Percentiles rank a stretch among this genome's conserved stretches.
phyloP scores from a whole-genome alignment of 2,797 vertebrate species.

The Luscinia megarhynchos region DNA sequence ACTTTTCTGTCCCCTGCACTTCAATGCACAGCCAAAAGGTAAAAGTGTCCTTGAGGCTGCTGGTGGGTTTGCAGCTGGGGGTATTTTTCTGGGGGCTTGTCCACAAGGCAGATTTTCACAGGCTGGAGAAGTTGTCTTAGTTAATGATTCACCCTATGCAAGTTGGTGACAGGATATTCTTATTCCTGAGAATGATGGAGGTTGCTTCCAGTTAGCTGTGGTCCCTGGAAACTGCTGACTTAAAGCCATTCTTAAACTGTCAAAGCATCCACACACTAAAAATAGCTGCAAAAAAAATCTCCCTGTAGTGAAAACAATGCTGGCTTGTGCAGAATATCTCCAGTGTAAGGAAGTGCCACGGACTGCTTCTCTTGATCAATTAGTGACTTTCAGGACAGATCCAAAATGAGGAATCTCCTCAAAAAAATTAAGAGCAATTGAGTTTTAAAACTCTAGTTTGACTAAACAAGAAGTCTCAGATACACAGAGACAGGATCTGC shows the following conservation, averaged over 20 bases:
- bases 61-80: neutral
- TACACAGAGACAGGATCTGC: neutral
- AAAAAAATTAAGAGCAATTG: neutral
- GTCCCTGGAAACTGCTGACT: constrained; percentile 38
- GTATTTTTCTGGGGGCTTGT: neutral
- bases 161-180: neutral
- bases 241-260: constrained; percentile 42
- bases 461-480: neutral
- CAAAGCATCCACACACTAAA: constrained; percentile 20
- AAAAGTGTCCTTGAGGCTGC: neutral
- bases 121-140: neutral
- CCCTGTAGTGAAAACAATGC: neutral
- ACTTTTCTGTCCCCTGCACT: neutral
- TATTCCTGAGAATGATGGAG: neutral
- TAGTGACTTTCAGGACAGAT: neutral
- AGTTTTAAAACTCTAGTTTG: neutral
- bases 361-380: neutral
- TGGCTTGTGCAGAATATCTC: neutral
- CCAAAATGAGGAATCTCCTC: neutral
- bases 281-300: constrained; percentile 38
- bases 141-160: neutral
- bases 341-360: neutral
- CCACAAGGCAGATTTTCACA: neutral
- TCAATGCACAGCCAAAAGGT: neutral
- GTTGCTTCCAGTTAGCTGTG: neutral